Conservation (phyloP, 2,888 invertebrate species). For the Drosophila engyochracea region DNA sequence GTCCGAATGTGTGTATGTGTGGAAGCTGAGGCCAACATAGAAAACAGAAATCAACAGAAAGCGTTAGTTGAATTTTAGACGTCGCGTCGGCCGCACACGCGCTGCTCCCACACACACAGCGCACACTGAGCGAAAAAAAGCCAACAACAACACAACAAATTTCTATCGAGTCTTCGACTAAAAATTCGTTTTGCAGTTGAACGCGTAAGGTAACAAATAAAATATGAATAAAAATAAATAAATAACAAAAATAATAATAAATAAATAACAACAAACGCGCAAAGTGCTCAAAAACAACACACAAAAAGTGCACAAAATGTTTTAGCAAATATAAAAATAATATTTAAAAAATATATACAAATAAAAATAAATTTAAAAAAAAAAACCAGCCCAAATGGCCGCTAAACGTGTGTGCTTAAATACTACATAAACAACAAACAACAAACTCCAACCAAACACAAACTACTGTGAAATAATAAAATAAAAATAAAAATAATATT, state of each 20-base stretch:
- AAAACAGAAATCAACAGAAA: slow-evolving; percentile 74
- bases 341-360: background rate
- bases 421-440: slow-evolving; percentile 33
- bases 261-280: slow-evolving; percentile 10
- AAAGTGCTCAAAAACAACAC: slow-evolving; percentile 40
- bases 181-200: background rate
- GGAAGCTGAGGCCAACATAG: slow-evolving; percentile 47
- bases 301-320: slow-evolving; percentile 34
- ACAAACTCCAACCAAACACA: slow-evolving; percentile 10
- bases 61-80: slow-evolving; percentile 84
- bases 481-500: background rate
- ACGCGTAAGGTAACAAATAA: slow-evolving; percentile 37
- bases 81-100: slow-evolving; percentile 85
- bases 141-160: slow-evolving; percentile 51
- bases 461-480: slow-evolving; percentile 28
- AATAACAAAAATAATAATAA: background rate
- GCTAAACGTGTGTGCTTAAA: slow-evolving; percentile 64
- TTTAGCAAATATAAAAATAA: slow-evolving; percentile 11
- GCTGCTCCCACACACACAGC: slow-evolving; percentile 78
- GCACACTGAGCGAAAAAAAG: slow-evolving; percentile 28
- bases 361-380: slow-evolving; percentile 5
- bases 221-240: background rate
- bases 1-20: slow-evolving; percentile 2
- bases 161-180: slow-evolving; percentile 43
- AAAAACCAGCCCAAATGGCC: slow-evolving; percentile 62